Conservation (phyloP, 2,797 vertebrate genomes). For the Nannoperca obscura region DNA sequence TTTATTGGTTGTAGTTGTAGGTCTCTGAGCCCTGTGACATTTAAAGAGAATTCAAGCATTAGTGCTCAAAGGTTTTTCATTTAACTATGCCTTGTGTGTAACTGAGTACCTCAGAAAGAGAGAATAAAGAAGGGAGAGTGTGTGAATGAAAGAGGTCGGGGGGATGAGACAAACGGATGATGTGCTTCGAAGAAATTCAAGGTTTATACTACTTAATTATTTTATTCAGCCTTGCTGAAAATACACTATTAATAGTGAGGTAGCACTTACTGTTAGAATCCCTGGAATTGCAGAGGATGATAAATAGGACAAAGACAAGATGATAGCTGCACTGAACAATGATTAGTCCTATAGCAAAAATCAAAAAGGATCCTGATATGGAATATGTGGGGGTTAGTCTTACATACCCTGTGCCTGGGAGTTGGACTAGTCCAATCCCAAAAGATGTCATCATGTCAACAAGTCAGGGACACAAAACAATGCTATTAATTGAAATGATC, state of each 20-base stretch:
- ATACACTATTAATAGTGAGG: slow-evolving; percentile 38
- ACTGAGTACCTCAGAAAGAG: slow-evolving; percentile 40
- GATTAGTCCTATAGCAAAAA: slow-evolving; percentile 14
- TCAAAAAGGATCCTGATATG: neutral
- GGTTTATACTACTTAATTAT: slow-evolving; percentile 68
- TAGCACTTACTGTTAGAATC: slow-evolving; percentile 12
- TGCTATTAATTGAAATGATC: neutral
- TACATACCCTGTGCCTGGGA: neutral
- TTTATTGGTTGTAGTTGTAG: neutral
- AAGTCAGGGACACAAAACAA: slow-evolving; percentile 6
- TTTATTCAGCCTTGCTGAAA: slow-evolving; percentile 39
- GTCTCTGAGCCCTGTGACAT: slow-evolving; percentile 36
- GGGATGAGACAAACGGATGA: slow-evolving; percentile 55
- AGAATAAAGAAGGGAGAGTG: neutral
- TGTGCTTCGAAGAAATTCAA: slow-evolving; percentile 71
- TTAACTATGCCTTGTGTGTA: slow-evolving; percentile 61
- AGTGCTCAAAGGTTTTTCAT: slow-evolving; percentile 33
- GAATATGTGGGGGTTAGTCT: neutral
- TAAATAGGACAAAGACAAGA: slow-evolving; percentile 43
- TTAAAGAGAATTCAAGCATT: slow-evolving; percentile 42
- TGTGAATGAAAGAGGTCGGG: slow-evolving; percentile 11
- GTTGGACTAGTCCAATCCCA: neutral
- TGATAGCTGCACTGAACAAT: slow-evolving; percentile 20
- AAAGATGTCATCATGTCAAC: slow-evolving; percentile 3
- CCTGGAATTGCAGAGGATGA: slow-evolving; percentile 21